These are phyloP conservation scores for Discoglossus pictus DNA, from an alignment of 2,797 vertebrate genomes.

Conservation along the genomic window DNA sequence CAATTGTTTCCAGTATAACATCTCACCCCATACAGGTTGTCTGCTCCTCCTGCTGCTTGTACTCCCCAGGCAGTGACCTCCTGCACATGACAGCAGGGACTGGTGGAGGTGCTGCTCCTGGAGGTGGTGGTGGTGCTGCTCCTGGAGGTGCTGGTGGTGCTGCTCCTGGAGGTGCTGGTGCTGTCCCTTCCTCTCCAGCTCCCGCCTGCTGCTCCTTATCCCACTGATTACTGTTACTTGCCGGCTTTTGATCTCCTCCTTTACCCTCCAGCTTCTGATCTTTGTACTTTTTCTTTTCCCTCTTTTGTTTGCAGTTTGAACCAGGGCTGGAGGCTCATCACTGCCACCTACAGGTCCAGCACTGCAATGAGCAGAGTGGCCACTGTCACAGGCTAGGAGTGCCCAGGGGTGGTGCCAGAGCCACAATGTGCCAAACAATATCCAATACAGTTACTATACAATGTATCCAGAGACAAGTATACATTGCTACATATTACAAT, in stretches of 20 bases:
- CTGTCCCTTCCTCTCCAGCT: fast-evolving
- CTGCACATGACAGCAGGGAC: fast-evolving
- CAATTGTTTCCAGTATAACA: not conserved
- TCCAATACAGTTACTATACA: too few species aligned
- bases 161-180: fast-evolving
- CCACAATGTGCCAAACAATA: too few species aligned
- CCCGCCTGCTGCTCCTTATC: not conserved
- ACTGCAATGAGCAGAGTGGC: not conserved
- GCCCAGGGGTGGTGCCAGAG: constrained; percentile 19
- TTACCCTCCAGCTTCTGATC: constrained; percentile 13
- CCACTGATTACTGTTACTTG: constrained; percentile 5
- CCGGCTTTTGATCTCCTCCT: not conserved
- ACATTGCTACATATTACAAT: too few species aligned
- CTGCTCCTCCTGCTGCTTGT: not conserved
- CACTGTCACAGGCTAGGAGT: constrained; percentile 36
- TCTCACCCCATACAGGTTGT: constrained; percentile 59
- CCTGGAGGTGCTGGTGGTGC: fast-evolving
- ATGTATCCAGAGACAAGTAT: too few species aligned
- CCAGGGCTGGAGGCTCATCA: constrained; percentile 3
- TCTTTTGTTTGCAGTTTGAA: constrained; percentile 37
- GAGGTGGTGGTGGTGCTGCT: fast-evolving
- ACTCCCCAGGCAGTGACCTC: not conserved
- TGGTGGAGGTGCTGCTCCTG: too few species aligned
- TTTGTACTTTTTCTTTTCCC: not conserved
- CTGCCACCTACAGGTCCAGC: constrained; percentile 15